Percentiles rank a stretch among this genome's conserved stretches.
These are phyloP conservation scores for Propithecus coquereli DNA, from an alignment of 2,113 vertebrate species.

Conservation along the genomic window DNA sequence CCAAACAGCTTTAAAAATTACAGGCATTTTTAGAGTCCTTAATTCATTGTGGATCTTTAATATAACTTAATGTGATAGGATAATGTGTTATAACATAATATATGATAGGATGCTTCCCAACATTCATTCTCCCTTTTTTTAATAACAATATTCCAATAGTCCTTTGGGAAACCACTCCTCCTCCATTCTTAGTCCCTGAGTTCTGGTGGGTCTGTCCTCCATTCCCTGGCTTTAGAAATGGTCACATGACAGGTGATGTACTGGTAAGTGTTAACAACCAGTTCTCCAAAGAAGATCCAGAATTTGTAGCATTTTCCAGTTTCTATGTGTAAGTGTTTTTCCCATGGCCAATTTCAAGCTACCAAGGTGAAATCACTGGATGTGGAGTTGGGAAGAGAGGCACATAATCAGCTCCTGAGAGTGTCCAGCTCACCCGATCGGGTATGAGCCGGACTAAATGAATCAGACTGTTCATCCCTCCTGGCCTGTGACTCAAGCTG, in stretches of 20 bases:
- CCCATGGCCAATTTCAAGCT: background rate
- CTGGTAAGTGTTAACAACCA: background rate
- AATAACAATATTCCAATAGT: background rate
- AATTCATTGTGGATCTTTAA: background rate
- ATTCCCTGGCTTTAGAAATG: background rate
- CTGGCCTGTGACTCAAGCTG: no score
- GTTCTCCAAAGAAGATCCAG: background rate
- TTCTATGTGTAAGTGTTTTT: background rate
- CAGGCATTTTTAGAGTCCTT: background rate
- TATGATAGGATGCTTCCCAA: background rate
- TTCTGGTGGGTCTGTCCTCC: background rate
- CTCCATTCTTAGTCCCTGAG: background rate
- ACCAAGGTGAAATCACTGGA: background rate
- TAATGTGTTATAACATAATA: background rate
- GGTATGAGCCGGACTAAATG: background rate
- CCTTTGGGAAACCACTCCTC: background rate
- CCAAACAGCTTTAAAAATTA: background rate
- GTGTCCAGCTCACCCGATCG: background rate
- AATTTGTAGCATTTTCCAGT: background rate
- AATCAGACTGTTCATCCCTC: background rate
- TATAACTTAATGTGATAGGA: background rate
- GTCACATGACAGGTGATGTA: background rate
- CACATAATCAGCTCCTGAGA: background rate
- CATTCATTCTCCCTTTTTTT: background rate
- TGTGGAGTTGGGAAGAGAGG: background rate